Conservation (phyloP, 2,888 invertebrate species). For the Tetheella fluctuosa region DNA sequence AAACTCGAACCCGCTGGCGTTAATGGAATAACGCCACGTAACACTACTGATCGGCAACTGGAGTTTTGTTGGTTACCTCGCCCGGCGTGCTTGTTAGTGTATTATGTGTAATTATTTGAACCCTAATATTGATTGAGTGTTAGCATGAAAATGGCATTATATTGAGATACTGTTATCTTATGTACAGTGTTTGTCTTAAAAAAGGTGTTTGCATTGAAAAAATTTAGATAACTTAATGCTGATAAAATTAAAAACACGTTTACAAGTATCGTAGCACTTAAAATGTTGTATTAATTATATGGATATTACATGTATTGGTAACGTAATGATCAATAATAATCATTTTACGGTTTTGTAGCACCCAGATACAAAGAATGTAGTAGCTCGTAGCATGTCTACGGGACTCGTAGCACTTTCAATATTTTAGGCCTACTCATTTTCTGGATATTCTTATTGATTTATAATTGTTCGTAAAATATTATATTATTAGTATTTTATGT, state of each 20-base stretch:
- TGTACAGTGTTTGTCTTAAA: too few relatives aligned
- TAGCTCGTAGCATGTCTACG: conserved; percentile 11
- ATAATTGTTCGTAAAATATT: too few relatives aligned
- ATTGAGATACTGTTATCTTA: not conserved
- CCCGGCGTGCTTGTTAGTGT: not conserved
- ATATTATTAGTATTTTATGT: too few relatives aligned
- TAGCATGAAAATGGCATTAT: not conserved
- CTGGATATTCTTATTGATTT: too few relatives aligned
- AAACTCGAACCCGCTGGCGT: conserved; percentile 32
- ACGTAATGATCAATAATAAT: too few relatives aligned
- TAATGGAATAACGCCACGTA: conserved; percentile 41
- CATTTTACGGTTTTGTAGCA: not conserved
- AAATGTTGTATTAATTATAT: too few relatives aligned
- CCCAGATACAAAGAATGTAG: not conserved
- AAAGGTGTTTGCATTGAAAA: too few relatives aligned
- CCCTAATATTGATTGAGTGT: not conserved
- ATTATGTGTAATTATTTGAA: conserved; percentile 4
- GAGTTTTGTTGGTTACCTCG: conserved; percentile 20
- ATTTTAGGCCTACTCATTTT: not conserved
- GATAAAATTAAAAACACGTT: too few relatives aligned
- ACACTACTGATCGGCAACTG: conserved; percentile 32
- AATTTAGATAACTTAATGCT: too few relatives aligned
- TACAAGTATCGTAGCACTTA: too few relatives aligned
- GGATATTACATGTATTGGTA: too few relatives aligned
- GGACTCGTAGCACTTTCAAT: not conserved